Base-by-base conservation (phyloP, 2,888 invertebrate genomes). In the Diloba caeruleocephala region DNA sequence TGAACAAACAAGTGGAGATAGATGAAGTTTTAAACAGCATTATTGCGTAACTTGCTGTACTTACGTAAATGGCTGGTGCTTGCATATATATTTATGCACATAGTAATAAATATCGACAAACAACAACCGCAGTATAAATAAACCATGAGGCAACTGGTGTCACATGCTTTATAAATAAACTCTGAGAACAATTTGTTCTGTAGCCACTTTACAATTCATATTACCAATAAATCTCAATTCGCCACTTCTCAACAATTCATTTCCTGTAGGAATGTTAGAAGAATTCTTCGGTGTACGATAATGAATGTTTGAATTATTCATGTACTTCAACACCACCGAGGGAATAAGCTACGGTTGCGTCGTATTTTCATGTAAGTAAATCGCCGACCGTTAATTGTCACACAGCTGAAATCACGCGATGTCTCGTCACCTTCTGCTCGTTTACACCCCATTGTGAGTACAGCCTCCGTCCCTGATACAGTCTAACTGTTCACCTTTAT, bases 291-390 rank as follows among this genome's bases (percentile, higher is more conserved):
- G 62, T 71, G 65, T 62, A 54, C 55, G 50, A 49, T 71, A 72
- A 76, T 76, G 74, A 76, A 69, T 62, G 54, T 55, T 48, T 76
- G 78, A 79, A 79, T 79, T 52, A 79, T 79, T 79, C 76, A 79
- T 74, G 49, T 38, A 42, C 42, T 62, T n/a, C 62, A 58, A 59
- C 62, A 68, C 56, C 46, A 38, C 51, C 36, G 32, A 31, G 59
- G 52, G 65, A 66, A 59, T 60, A 46, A 51, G 56, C 63, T 72
- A 59, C 52, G 49, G 31, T 57, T 50, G 38, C 49, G 56, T 44
- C 38, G 43, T 44, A 59, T 48, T 59, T 72, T 51, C 48, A 44
- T 55, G 42, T 55, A 58, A 60, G 53, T 70, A 57, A 59, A 59
- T 52, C 43, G 59, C 25, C 54, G 43, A 64, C 63, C 62, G 41